A percentile compares a stretch with the other conserved stretches of the same genome.
Evolutionary conservation across 2,888 invertebrate species (phyloP).

Genomic region (Hydriomena furcata): DNA sequence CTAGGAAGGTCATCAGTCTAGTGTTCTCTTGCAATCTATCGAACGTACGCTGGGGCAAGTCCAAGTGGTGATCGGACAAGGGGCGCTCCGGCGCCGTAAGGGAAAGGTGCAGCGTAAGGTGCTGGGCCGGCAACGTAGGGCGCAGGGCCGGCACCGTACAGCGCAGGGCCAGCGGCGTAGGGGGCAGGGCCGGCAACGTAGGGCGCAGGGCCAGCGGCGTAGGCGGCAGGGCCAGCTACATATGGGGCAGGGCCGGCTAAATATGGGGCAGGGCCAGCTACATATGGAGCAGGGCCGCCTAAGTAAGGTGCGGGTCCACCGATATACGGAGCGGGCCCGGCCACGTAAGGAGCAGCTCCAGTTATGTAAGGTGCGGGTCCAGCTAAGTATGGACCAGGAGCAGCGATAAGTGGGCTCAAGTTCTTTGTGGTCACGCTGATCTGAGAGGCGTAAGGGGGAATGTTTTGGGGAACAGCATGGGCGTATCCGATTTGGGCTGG

Average conservation of each 20-base stretch:
- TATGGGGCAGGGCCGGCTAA: conserved; percentile 42
- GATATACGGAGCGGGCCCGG: conserved; percentile 41
- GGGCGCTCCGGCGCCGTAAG: conserved; percentile 49
- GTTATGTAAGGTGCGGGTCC: conserved; percentile 43
- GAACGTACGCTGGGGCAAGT: conserved; percentile 70
- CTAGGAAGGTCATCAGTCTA: conserved; percentile 68
- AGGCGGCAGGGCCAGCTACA: conserved; percentile 44
- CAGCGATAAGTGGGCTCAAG: conserved; percentile 65
- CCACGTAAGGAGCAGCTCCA: conserved; percentile 45
- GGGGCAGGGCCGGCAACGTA: conserved; percentile 42
- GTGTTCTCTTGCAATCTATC: conserved; percentile 72
- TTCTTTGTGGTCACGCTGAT: conserved; percentile 80
- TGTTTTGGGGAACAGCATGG: conserved; percentile 84
- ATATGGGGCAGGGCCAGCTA: conserved; percentile 41
- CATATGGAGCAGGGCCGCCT: conserved; percentile 42
- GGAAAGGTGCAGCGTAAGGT: conserved; percentile 43
- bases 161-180: conserved; percentile 37
- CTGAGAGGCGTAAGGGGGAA: conserved; percentile 85
- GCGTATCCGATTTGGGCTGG: conserved; percentile 84
- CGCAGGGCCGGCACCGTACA: conserved; percentile 37
- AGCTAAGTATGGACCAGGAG: conserved; percentile 40
- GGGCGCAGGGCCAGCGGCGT: conserved; percentile 36
- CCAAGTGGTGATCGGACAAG: conserved; percentile 58
- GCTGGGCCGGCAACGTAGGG: conserved; percentile 43
- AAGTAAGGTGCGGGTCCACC: conserved; percentile 34